These are phyloP conservation scores for Fragariocoptes setiger DNA, from an alignment of 1,140 invertebrate species.

Conservation along the genomic window DNA sequence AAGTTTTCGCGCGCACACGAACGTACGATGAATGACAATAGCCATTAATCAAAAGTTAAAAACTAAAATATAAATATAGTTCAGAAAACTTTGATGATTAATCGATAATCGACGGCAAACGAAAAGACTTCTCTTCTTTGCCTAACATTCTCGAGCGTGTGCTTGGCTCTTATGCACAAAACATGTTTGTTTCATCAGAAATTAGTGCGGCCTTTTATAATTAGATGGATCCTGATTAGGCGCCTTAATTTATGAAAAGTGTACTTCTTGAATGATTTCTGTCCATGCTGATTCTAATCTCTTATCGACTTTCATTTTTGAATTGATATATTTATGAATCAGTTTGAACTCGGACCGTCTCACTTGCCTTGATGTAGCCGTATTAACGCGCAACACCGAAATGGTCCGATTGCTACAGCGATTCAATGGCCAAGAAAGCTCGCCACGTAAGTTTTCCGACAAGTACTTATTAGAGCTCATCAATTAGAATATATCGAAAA, in stretches of 20 bases:
- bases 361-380: constrained; percentile 57
- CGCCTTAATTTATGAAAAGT: background rate
- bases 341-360: constrained; percentile 51
- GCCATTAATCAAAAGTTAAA: background rate
- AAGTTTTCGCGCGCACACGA: constrained; percentile 12
- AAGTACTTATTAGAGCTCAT: constrained; percentile 17
- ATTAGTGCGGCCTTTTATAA: background rate
- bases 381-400: constrained; percentile 48
- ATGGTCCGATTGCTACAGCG: constrained; percentile 55
- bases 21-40: background rate
- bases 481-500: background rate
- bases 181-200: background rate
- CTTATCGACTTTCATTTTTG: background rate
- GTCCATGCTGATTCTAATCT: background rate
- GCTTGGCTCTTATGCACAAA: background rate
- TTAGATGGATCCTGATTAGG: background rate
- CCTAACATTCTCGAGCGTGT: background rate
- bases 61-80: background rate
- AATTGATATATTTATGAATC: constrained; percentile 8
- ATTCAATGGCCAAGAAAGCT: constrained; percentile 56
- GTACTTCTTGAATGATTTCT: background rate
- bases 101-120: background rate
- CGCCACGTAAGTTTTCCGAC: constrained; percentile 11
- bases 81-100: too few relatives aligned
- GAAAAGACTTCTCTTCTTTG: too few relatives aligned